Evolutionary conservation across 1,140 invertebrate species (phyloP), one percentile per base, ranked within the genome.

Genomic region (Polypedilum vanderplanki): DNA sequence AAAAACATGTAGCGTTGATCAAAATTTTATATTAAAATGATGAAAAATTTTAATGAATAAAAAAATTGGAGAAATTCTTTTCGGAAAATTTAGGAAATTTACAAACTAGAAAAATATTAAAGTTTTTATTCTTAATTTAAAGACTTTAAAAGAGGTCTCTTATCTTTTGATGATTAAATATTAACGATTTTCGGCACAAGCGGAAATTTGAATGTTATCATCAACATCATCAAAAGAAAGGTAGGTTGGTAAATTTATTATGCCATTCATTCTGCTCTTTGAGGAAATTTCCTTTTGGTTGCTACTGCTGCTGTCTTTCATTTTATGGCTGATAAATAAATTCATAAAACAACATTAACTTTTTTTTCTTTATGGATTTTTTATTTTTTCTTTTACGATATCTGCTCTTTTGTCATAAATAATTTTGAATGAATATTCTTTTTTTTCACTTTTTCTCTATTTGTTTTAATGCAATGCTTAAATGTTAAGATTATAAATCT

Each of bases 341-440:
- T 33, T 33, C 24, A 3, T 33, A 33, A 33, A 33, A 33, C 24
- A 33, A 33, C 5, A 33, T 33, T 33, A 3, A 33, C 5, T 3
- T 33, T 33, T 33, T 33, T 33, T 33, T 5, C 24, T 46, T 46
- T 46, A 57, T 57, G n/a, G 12, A n/a, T n/a, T 57, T 57, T n/a
- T 57, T n/a, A n/a, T 15, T 57, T n/a, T n/a, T 57, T 57, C n/a
- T n/a, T 57, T 57, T 57, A 57, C 46, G 12, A 57, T 57, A 57
- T 57, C 46, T 57, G 46, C 46, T 57, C 46, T 57, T 33, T 57
- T 57, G 46, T 57, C 46, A 57, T 57, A 57, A 57, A 57, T 57
- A 57, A 57, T 57, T 57, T 57, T 57, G 46, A 57, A 57, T 57
- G 46, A 57, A 57, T 12, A 57, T n/a, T 57, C 10, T 15, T 57